Base-by-base conservation (phyloP, 2,797 vertebrate species). In the Lepus oiostolus region DNA sequence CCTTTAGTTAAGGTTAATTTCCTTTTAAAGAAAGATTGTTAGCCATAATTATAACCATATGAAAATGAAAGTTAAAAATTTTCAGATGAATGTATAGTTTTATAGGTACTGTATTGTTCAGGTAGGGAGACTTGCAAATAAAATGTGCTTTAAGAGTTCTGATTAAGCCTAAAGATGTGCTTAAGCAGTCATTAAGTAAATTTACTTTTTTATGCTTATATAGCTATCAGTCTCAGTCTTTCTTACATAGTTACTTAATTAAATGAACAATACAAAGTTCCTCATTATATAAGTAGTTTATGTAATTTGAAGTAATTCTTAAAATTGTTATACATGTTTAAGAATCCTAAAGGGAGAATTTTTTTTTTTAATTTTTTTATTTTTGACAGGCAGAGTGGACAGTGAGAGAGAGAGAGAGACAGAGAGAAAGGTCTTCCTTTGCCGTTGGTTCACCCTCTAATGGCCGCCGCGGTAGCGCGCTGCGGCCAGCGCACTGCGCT, bases 1-100 rank as follows among this genome's bases (percentile, higher is more conserved):
- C n/a, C 35, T 93, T 90, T 91, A 90, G 65, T 88, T 92, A 72
- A 85, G 54, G 14, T 85, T 96, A 63, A 83, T 89, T 93, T 28
- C 1, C 16, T 91, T 75, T 81, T 75, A 71, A 95, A 95, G 76
- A 86, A 93, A 67, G 68, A 21, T 30, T 50, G 24, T 68, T 60
- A 85, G 26, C 4, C 42, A 35, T 90, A 32, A 60, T 89, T 81
- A 68, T 63, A 90, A 58, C 28, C 42, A 50, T 75, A 72, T 71
- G 24, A 85, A 91, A 72, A 79, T 62, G 32, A 94, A 82, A 88
- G 80, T 83, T 76, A 7, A 65, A 71, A 30, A 67, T 67, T 94
- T 93, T 93, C n/a, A 91, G 54, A 47, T 47, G 8, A 85, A 13
- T 67, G 4, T 77, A 22, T 94, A 76, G 16, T 72, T 87, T 95